Evolutionary conservation across 2,888 invertebrate genomes (phyloP), one percentile per base, ranked within the genome.

Genomic region (Alloplasta piceator): DNA sequence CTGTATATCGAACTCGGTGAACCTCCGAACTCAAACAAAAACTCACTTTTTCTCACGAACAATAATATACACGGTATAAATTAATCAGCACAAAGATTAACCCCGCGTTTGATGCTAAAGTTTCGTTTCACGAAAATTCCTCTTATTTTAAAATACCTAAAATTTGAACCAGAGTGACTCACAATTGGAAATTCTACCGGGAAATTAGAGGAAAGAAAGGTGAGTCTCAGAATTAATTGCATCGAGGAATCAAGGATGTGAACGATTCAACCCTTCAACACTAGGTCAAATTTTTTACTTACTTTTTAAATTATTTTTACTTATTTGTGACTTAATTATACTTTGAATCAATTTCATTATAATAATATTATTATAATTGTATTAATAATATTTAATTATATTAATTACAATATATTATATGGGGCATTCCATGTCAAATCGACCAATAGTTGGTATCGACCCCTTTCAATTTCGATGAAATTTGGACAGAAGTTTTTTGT

Each of bases 1-100:
- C 70, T 43, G 43, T 55, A 66, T 71, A 78, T 66, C 74, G 72
- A 38, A 70, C 70, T 52, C 70, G 52, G 14, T 43, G 12, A 55
- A 68, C 61, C 46, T 60, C 46, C 60, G 46, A 70, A 56, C 60
- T 56, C 71, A 46, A 76, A 71, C 48, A 66, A 38, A 52, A 5
- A 36, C 38, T 16, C 56, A 60, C 67, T 43, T 58, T 63, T 9
- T 39, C 38, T 55, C 60, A 43, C 72, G 38, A 79, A 73, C 39
- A 52, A 75, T 41, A n/a, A 36, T 16, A 50, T 77, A 67, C 38
- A 67, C 41, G 41, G n/a, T 4, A 14, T 52, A 52, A 52, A 52
- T 52, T 52, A 14, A 52, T 16, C 26, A 14, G 0, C 16, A 6
- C 6, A 4, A 12, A 52, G 3, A 14, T 52, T 43, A 1, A 43